Base-by-base conservation (phyloP, 1,140 invertebrate species). In the Drosophila kepulauana region DNA sequence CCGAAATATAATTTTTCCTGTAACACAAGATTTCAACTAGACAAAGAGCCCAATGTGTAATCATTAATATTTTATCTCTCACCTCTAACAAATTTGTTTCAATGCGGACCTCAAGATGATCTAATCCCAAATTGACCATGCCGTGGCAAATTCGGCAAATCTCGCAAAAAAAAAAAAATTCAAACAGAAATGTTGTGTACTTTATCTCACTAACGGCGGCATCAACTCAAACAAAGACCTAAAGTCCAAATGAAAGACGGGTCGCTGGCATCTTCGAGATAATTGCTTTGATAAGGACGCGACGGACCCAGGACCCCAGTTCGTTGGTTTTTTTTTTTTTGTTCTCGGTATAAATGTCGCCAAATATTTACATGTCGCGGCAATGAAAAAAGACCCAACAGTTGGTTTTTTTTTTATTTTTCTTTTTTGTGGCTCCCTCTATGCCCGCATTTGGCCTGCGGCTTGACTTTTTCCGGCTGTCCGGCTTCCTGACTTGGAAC, bases 361-460 rank as follows among this genome's bases (percentile, higher is more conserved):
- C 85, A 88, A 88, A 88, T 88, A 88, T 88, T 88, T 88, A 88
- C 85, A 88, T 88, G 85, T 88, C 78, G 85, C 86, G 79, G 84
- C 84, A 78, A 88, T 87, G 79, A 75, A 54, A 43, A 38, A 38
- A 52, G 30, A 38, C 67, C 45, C 64, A 30, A 25, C 33, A 46
- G 45, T 65, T 66, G 43, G 11, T 41, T 58, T 49, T 13, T 59
- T 59, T 54, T 77, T 25, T 38, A 41, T 52, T 16, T 65, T 56
- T 46, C 52, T 49, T 51, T 45, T 15, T 33, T 33, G 33, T 10
- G 1, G 15, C 56, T 33, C 16, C 64, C 25, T 61, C 69, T 75
- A 58, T 68, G 63, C 80, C 85, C 81, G 81, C 81, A 85, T 81
- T 85, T 64, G 72, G 86, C 81, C 75, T 79, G 85, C 66, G 84